Conservation (phyloP, 2,797 vertebrate genomes). For the Crenuchus spilurus region DNA sequence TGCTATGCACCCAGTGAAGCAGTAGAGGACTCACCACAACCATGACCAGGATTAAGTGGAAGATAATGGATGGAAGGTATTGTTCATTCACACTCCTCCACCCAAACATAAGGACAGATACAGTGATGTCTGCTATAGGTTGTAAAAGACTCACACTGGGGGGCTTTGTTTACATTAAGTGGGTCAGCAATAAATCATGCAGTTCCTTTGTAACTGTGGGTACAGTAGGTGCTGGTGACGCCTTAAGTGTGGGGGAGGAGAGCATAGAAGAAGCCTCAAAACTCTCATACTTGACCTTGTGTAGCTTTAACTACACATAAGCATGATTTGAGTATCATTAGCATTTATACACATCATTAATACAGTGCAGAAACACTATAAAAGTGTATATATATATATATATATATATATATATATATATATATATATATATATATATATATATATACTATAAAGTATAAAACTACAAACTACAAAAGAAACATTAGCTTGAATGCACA, state of each 20-base stretch:
- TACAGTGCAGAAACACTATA: too few species aligned
- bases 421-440: too few species aligned
- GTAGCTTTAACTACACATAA: not conserved
- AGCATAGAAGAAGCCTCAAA: not conserved
- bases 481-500: too few species aligned
- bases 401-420: too few species aligned
- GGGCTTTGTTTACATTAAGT: slow-evolving; percentile 36
- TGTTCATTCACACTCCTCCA: not conserved
- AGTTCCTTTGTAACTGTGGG: slow-evolving; percentile 5
- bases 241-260: not conserved
- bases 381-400: too few species aligned
- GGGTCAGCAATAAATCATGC: slow-evolving; percentile 9
- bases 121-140: not conserved
- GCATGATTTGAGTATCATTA: too few species aligned
- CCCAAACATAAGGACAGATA: not conserved
- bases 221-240: not conserved
- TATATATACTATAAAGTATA: too few species aligned
- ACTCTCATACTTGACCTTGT: not conserved
- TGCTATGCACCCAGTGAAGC: too few species aligned
- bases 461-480: too few species aligned
- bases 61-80: not conserved
- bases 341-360: too few species aligned
- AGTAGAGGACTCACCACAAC: too few species aligned
- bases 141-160: slow-evolving; percentile 6
- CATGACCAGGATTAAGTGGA: too few species aligned